Conservation (phyloP, 2,888 invertebrate genomes). For the Scelioninae gen. 2 region DNA sequence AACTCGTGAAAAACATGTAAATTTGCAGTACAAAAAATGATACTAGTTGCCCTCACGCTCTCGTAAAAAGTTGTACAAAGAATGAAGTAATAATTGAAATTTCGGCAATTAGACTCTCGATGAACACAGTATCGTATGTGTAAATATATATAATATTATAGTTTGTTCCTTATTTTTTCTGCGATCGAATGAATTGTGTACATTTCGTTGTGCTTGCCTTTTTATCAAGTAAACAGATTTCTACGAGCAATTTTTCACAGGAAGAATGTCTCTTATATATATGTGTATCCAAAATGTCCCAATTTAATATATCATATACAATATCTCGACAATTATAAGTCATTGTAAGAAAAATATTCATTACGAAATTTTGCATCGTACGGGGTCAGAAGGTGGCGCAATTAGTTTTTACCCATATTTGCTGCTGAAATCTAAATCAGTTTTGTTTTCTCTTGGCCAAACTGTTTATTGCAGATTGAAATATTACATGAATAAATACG, state of each 20-base stretch:
- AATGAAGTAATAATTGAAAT: slow-evolving; percentile 50
- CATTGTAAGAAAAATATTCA: no score
- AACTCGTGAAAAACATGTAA: slow-evolving; percentile 51
- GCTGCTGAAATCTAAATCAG: background rate
- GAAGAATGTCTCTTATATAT: slow-evolving; percentile 48
- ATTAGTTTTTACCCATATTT: no score
- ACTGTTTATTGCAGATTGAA: no score
- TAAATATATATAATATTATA: slow-evolving; percentile 15
- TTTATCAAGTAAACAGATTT: slow-evolving; percentile 50
- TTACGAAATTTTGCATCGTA: no score
- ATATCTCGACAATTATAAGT: no score
- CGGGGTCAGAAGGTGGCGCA: no score
- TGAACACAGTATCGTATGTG: slow-evolving; percentile 49
- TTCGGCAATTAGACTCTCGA: slow-evolving; percentile 47
- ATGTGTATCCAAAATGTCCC: no score
- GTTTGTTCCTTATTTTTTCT: slow-evolving; percentile 15
- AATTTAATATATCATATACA: no score
- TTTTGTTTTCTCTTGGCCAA: background rate
- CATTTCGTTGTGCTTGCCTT: slow-evolving; percentile 56
- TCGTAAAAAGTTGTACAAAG: slow-evolving; percentile 52
- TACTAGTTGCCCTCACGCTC: slow-evolving; percentile 33
- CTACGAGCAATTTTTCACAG: slow-evolving; percentile 55
- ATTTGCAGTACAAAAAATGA: slow-evolving; percentile 52
- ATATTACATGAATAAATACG: no score
- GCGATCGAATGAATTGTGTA: slow-evolving; percentile 28